Evolutionary conservation across 2,797 vertebrate species (phyloP).

Genomic region (Coregonus ussuriensis): DNA sequence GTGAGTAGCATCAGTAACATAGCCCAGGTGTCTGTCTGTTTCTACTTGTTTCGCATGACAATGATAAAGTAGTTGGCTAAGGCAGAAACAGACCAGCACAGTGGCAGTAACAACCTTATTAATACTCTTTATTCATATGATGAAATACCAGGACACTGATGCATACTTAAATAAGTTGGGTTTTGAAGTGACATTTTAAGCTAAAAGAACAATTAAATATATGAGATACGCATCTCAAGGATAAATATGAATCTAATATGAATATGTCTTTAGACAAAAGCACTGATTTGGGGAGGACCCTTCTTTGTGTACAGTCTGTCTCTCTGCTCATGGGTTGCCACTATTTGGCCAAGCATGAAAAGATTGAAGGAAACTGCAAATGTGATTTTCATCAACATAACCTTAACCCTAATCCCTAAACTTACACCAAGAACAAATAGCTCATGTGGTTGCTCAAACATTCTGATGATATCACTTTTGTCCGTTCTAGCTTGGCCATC

Average conservation of each 20-base stretch:
- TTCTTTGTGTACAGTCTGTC: background rate
- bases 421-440: background rate
- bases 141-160: slow-evolving; percentile 18
- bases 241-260: background rate
- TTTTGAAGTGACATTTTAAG: slow-evolving; percentile 35
- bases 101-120: slow-evolving; percentile 15
- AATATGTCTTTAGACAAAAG: slow-evolving; percentile 20
- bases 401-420: background rate
- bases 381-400: background rate
- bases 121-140: slow-evolving; percentile 19
- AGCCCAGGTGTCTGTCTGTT: slow-evolving; percentile 5
- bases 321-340: background rate
- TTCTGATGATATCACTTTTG: background rate
- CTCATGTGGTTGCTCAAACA: background rate
- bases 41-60: background rate
- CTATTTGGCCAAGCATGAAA: slow-evolving; percentile 3
- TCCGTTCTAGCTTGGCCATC: background rate
- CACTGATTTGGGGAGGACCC: slow-evolving; percentile 17
- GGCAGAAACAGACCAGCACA: slow-evolving; percentile 6
- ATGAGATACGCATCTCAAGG: slow-evolving; percentile 48
- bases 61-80: slow-evolving; percentile 3
- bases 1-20: slow-evolving; percentile 29
- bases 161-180: background rate
- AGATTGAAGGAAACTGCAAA: background rate
- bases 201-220: background rate